phyloP scores from a whole-genome alignment of 2,797 vertebrate species.

The Clarias laeviceps region DNA sequence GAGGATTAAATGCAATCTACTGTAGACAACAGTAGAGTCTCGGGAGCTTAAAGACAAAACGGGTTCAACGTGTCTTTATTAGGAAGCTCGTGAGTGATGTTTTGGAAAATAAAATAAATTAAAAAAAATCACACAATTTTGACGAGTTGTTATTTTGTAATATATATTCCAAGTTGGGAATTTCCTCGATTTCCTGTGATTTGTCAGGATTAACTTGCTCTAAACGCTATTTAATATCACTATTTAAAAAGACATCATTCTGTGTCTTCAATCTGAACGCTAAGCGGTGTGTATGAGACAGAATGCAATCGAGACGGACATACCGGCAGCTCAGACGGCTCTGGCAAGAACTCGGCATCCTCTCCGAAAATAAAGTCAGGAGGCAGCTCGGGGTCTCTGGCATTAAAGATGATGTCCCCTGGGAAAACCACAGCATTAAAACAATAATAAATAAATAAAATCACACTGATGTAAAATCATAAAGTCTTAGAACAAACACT shows the following conservation, averaged over 20 bases:
- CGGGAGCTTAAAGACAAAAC: background rate
- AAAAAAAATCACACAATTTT: background rate
- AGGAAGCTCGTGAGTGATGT: background rate
- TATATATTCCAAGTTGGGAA: background rate
- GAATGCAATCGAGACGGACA: slow-evolving; percentile 67
- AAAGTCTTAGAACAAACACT: background rate
- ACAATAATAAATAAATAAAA: background rate
- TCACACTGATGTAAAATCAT: background rate
- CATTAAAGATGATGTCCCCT: slow-evolving; percentile 99
- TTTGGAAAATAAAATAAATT: background rate
- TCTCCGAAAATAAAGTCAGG: slow-evolving; percentile 99
- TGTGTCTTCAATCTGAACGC: background rate
- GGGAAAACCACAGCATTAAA: slow-evolving; percentile 49
- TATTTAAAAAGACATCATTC: background rate
- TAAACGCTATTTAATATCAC: background rate
- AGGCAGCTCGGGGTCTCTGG: slow-evolving; percentile 90
- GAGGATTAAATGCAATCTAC: too few species aligned
- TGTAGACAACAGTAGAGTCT: too few species aligned
- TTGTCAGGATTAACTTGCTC: background rate
- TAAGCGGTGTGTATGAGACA: background rate
- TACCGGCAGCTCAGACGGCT: slow-evolving; percentile 90
- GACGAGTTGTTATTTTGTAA: background rate
- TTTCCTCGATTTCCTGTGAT: too few species aligned
- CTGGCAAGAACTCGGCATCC: slow-evolving; percentile 94
- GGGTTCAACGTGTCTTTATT: background rate